Conservation (phyloP, 2,113 vertebrate genomes). For the Phalacrocorax aristotelis region DNA sequence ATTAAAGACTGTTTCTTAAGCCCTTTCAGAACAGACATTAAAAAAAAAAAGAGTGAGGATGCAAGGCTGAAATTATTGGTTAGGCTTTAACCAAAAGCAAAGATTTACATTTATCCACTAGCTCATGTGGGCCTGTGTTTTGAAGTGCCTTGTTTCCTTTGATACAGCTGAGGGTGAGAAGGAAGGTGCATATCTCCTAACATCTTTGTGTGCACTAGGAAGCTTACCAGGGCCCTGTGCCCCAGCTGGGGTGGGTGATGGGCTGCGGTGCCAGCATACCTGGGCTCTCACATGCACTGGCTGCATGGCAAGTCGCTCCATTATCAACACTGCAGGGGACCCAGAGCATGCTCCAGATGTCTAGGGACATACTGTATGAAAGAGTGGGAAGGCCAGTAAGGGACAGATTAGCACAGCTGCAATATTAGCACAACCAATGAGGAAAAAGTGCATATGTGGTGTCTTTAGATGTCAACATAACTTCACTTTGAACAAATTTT, state of each 20-base stretch:
- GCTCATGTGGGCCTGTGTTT: not conserved
- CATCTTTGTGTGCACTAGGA: not conserved
- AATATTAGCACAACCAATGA: not conserved
- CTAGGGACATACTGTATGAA: accelerated
- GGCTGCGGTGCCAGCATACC: not conserved
- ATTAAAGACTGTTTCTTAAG: constrained; percentile 69
- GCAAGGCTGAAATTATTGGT: constrained; percentile 37
- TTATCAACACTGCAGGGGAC: not conserved
- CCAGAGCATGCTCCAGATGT: not conserved
- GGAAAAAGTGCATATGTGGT: not conserved
- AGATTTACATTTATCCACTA: constrained; percentile 33
- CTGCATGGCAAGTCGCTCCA: not conserved
- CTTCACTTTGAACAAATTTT: not conserved
- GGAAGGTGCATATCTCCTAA: not conserved
- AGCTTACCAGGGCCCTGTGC: not conserved
- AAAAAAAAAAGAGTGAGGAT: constrained; percentile 5
- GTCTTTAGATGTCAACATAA: not conserved
- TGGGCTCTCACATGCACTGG: not conserved
- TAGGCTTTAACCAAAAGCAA: constrained; percentile 5
- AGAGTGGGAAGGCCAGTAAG: not conserved
- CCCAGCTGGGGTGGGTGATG: not conserved
- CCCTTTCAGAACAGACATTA: constrained; percentile 52
- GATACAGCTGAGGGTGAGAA: not conserved
- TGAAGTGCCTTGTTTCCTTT: constrained; percentile 1
- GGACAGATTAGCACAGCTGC: not conserved